A percentile compares a stretch with the other conserved stretches of the same genome.
Conservation (phyloP, 1,140 invertebrate species). For the Parasteatoda tepidariorum region DNA sequence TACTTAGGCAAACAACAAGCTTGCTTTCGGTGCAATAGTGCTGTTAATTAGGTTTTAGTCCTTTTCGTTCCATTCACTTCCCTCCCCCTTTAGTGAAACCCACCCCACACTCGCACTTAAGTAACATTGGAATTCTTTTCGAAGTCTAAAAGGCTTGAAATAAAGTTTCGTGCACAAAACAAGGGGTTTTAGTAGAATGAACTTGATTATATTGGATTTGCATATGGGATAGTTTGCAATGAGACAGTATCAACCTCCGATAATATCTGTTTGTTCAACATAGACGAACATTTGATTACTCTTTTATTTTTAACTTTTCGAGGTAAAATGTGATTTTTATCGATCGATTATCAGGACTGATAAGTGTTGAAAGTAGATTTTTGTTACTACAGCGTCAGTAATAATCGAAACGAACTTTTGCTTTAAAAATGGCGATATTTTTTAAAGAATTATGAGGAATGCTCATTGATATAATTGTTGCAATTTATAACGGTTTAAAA, state of each 20-base stretch:
- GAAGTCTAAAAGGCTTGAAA: background rate
- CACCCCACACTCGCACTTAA: background rate
- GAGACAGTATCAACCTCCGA: background rate
- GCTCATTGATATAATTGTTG: too few relatives aligned
- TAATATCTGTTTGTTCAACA: constrained; percentile 2
- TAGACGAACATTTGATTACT: constrained; percentile 7
- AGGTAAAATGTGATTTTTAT: too few relatives aligned
- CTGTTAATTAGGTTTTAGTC: constrained; percentile 52
- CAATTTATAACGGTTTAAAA: too few relatives aligned
- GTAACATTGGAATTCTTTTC: constrained; percentile 54
- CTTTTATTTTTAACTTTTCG: too few relatives aligned
- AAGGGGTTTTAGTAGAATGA: background rate
- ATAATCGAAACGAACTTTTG: too few relatives aligned
- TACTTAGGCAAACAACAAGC: constrained; percentile 58
- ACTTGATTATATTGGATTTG: constrained; percentile 18
- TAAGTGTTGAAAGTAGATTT: too few relatives aligned
- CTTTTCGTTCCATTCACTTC: background rate
- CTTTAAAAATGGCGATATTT: too few relatives aligned
- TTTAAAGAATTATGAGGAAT: too few relatives aligned
- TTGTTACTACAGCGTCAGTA: too few relatives aligned
- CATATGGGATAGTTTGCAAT: background rate
- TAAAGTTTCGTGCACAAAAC: constrained; percentile 22
- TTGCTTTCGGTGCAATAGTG: constrained; percentile 54
- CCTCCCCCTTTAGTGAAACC: background rate
- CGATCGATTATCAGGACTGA: too few relatives aligned